Evolutionary conservation across 2,888 invertebrate species (phyloP).

Genomic region (Epirrhoe tristata): DNA sequence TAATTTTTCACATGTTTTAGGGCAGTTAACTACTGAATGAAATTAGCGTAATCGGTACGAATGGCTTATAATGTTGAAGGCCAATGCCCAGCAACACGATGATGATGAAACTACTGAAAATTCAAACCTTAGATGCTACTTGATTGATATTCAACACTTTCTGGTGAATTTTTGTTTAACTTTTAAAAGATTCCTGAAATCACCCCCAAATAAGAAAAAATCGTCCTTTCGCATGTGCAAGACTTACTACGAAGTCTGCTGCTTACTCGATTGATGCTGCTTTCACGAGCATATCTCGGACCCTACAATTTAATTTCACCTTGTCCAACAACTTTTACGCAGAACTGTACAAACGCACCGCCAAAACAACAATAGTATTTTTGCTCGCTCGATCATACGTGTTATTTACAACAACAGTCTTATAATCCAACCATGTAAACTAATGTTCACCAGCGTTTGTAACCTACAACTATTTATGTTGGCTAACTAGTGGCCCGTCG

Average conservation of each 20-base stretch:
- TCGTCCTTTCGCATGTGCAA: neutral
- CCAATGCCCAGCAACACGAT: too few relatives aligned
- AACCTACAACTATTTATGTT: neutral
- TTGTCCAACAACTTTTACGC: conserved; percentile 26
- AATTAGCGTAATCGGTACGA: too few relatives aligned
- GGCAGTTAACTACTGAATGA: too few relatives aligned
- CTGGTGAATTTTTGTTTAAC: too few relatives aligned
- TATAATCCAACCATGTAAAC: conserved; percentile 15
- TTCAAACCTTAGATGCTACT: too few relatives aligned
- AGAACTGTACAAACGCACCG: conserved; percentile 34
- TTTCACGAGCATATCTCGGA: neutral
- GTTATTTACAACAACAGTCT: conserved; percentile 35
- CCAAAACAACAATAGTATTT: conserved; percentile 59
- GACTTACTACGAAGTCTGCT: neutral
- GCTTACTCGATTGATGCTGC: neutral
- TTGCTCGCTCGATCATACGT: conserved; percentile 39
- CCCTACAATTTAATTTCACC: conserved; percentile 10
- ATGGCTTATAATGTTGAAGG: too few relatives aligned
- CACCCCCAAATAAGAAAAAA: too few relatives aligned
- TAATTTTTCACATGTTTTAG: too few relatives aligned
- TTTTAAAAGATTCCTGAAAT: too few relatives aligned
- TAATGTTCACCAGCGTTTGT: neutral
- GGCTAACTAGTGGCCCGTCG: neutral
- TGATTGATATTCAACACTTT: too few relatives aligned
- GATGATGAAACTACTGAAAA: too few relatives aligned